Conservation (phyloP, 2,888 invertebrate genomes). For the Caenorhabditis sulstoni region DNA sequence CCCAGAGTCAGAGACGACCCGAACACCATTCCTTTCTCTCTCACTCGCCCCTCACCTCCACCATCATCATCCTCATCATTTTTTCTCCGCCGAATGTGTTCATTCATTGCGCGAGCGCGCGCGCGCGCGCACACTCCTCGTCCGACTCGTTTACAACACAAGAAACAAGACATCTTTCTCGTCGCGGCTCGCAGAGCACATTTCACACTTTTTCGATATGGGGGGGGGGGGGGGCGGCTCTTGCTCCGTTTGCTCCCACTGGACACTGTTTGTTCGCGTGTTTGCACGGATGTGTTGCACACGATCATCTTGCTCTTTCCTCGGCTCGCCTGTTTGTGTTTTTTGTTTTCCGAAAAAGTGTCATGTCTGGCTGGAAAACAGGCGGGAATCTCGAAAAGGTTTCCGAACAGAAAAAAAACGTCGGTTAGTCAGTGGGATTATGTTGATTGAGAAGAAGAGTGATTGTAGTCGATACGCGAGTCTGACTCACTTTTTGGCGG, state of each 20-base stretch:
- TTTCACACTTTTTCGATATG: constrained; percentile 31
- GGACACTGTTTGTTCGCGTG: constrained; percentile 3
- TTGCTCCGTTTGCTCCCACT: constrained; percentile 27
- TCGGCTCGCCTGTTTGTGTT: neutral
- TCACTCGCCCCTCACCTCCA: neutral
- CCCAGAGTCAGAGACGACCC: too few species aligned
- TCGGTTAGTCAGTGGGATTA: too few species aligned
- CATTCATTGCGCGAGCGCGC: neutral
- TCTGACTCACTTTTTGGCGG: too few species aligned
- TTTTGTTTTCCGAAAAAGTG: neutral
- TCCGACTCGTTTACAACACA: constrained; percentile 1
- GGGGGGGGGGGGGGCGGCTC: too few species aligned
- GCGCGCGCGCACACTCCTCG: neutral
- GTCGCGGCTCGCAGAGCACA: too few species aligned
- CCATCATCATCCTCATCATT: too few species aligned
- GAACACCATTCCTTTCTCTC: constrained; percentile 21
- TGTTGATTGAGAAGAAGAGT: too few species aligned
- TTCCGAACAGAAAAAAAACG: too few species aligned
- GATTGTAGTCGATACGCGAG: too few species aligned
- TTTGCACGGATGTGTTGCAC: constrained; percentile 46
- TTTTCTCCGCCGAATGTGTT: neutral
- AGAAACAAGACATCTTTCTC: constrained; percentile 31
- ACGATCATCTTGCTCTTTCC: neutral
- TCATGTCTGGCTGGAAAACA: constrained; percentile 3
- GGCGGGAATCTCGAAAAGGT: too few species aligned